Conservation (phyloP, 2,797 vertebrate genomes). For the Ctenopoma multispine region DNA sequence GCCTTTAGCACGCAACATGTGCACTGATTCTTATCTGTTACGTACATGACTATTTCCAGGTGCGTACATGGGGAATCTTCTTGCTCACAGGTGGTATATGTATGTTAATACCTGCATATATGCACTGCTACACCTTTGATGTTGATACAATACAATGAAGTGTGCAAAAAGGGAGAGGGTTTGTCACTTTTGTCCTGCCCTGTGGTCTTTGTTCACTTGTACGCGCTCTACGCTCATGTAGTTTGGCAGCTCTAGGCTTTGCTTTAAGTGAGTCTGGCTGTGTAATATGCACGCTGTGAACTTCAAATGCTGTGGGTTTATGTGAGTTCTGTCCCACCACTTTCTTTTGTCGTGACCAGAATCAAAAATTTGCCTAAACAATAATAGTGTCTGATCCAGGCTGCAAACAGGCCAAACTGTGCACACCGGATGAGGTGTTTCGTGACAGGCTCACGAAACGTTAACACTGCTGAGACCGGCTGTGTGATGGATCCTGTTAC, state of each 20-base stretch:
- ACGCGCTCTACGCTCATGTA: conserved; percentile 23
- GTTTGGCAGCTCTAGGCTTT: conserved; percentile 37
- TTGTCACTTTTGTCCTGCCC: too few species aligned
- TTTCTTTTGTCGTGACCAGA: neutral
- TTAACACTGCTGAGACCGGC: neutral
- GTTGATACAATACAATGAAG: too few species aligned
- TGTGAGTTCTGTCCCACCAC: conserved; percentile 11
- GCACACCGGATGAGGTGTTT: neutral
- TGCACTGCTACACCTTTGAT: too few species aligned
- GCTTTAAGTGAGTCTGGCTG: neutral
- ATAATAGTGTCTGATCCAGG: neutral
- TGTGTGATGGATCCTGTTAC: neutral
- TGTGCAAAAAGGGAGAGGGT: too few species aligned
- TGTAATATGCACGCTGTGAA: neutral
- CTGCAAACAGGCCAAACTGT: neutral
- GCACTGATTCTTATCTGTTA: too few species aligned
- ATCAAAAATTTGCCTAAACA: neutral
- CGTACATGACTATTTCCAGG: too few species aligned
- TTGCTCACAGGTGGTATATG: too few species aligned
- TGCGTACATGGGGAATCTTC: too few species aligned
- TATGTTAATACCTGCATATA: too few species aligned
- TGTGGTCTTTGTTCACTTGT: neutral
- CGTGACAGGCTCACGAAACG: conserved; percentile 3
- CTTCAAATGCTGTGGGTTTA: neutral
- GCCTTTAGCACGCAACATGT: too few species aligned